Percentiles rank a stretch among this genome's conserved stretches.
Evolutionary conservation across 2,888 invertebrate species (phyloP).

Genomic region (Latrodectus hesperus): DNA sequence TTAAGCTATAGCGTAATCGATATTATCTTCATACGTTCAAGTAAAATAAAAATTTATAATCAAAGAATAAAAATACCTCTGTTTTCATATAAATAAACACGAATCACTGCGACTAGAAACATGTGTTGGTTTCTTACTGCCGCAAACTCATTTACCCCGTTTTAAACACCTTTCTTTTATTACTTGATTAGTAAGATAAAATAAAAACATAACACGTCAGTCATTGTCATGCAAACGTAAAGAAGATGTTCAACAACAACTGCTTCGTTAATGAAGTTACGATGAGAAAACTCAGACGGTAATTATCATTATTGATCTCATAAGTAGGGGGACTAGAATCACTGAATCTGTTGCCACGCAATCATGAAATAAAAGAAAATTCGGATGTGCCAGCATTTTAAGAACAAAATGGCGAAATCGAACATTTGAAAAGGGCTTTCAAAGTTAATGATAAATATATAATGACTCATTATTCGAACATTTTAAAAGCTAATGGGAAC

Average conservation of each 20-base stretch:
- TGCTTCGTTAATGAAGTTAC: slow-evolving; percentile 46
- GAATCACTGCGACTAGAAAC: neutral
- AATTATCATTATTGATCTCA: slow-evolving; percentile 50
- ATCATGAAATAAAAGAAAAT: neutral
- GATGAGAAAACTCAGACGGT: slow-evolving; percentile 22
- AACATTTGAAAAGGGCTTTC: neutral
- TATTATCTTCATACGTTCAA: no score
- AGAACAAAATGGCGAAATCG: slow-evolving; percentile 7
- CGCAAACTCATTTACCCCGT: neutral
- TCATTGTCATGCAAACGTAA: slow-evolving; percentile 4
- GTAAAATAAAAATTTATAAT: no score
- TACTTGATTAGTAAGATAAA: neutral
- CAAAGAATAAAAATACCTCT: neutral
- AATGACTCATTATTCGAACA: neutral
- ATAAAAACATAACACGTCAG: slow-evolving; percentile 8
- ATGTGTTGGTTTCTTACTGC: neutral
- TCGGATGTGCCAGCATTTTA: slow-evolving; percentile 1
- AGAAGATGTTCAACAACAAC: slow-evolving; percentile 15
- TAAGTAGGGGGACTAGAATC: neutral
- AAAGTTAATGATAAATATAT: slow-evolving; percentile 15
- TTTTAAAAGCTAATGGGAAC: slow-evolving; percentile 28
- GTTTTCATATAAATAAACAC: neutral
- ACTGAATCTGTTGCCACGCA: neutral
- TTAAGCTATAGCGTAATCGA: no score
- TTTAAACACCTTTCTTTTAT: neutral